Evolutionary conservation across 2,888 invertebrate species (phyloP), one percentile per base, ranked within the genome.

Genomic region (Aradus depressus): DNA sequence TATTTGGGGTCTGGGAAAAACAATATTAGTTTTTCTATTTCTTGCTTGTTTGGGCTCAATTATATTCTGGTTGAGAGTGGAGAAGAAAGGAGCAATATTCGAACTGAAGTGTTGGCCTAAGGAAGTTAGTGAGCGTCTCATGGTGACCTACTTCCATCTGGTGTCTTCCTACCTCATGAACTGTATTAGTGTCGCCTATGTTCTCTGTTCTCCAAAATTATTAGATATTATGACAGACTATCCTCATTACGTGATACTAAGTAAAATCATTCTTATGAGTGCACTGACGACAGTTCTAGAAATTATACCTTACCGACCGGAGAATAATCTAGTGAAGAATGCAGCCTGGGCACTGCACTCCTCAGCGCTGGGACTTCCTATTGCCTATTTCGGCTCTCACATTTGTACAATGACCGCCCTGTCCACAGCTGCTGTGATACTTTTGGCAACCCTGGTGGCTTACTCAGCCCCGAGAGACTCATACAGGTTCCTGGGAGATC

Each of bases 401-500:
- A 37, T 54, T 4, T 51, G 51, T 31, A 34, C 34, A 1, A 22
- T 22, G 4, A 37, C 50, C n/a, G 28, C 21, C 10, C 35, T 54
- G 19, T 22, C 28, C 8, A 54, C 54, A n/a, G 26, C 41, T 1
- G 22, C 43, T 5, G 25, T 32, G 23, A 22, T 51, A 10, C 18
- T 42, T 23, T 32, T 54, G 12, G 51, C 54, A 6, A 51, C 47
- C 16, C 23, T 32, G n/a, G 23, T 54, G 16, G 44, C 51, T 12
- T 35, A 48, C 14, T 8, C 43, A 14, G 51, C 51, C 4, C 39
- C 25, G 16, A 28, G 14, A 18, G 23, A 47, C n/a, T 51, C 44
- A 14, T 48, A 51, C 26, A 35, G 44, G 12, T 19, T 14, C 18
- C 8, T 51, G 12, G 42, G 47, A 48, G 34, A 14, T 5, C 12